Evolutionary conservation across 2,888 invertebrate species (phyloP).

Genomic region (Hymenopus coronatus): DNA sequence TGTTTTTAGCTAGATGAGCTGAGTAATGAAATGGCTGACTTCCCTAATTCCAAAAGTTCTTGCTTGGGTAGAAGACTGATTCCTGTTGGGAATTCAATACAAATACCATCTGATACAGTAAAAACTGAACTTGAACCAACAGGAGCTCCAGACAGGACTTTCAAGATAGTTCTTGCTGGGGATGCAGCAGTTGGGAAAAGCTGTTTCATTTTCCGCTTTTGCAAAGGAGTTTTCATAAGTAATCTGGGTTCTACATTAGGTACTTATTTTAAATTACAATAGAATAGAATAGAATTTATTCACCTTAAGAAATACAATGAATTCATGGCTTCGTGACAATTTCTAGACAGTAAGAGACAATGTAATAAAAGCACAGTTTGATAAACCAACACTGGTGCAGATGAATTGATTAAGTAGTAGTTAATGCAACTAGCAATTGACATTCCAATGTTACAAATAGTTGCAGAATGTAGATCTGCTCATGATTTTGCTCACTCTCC

Average conservation of each 20-base stretch:
- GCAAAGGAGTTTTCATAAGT: constrained; percentile 54
- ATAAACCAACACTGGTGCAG: too few relatives aligned
- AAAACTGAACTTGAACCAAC: constrained; percentile 36
- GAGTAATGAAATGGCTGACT: not conserved
- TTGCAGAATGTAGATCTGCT: too few relatives aligned
- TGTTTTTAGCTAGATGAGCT: not conserved
- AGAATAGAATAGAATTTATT: too few relatives aligned
- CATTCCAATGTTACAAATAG: too few relatives aligned
- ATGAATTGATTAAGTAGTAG: too few relatives aligned
- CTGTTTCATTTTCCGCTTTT: constrained; percentile 57
- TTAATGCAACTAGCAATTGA: too few relatives aligned
- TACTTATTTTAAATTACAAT: constrained; percentile 36
- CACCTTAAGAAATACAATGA: too few relatives aligned
- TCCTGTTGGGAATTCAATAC: not conserved
- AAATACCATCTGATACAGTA: not conserved
- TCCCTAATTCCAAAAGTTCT: not conserved
- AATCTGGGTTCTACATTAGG: constrained; percentile 58
- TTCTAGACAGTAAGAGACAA: too few relatives aligned
- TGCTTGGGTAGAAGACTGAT: not conserved
- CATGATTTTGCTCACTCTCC: too few relatives aligned
- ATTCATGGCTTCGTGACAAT: too few relatives aligned
- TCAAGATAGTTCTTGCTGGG: constrained; percentile 59
- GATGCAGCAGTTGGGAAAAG: constrained; percentile 63
- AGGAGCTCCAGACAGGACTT: constrained; percentile 55
- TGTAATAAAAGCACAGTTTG: too few relatives aligned